phyloP scores from a whole-genome alignment of 2,888 invertebrate species.

The Harmothoe impar region DNA sequence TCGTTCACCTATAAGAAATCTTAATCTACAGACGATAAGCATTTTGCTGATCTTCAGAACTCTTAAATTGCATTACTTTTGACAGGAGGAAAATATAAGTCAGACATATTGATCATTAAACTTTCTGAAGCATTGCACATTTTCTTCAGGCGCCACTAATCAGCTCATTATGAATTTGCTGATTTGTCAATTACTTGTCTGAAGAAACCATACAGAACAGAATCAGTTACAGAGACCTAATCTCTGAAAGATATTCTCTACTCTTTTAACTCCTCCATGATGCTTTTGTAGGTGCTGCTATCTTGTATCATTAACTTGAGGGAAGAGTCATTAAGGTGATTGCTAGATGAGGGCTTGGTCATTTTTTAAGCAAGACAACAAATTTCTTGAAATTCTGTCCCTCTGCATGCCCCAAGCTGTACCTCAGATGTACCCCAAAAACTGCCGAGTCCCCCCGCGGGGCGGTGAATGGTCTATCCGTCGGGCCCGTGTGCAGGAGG shows the following conservation, averaged over 20 bases:
- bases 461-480: too few relatives aligned
- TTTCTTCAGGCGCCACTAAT: neutral
- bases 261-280: too few relatives aligned
- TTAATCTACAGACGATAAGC: neutral
- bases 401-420: too few relatives aligned
- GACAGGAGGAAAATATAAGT: neutral
- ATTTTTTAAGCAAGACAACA: too few relatives aligned
- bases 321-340: too few relatives aligned
- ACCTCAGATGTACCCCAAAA: too few relatives aligned
- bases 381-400: too few relatives aligned
- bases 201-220: neutral
- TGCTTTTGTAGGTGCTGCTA: neutral
- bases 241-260: neutral
- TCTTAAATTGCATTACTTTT: neutral
- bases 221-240: neutral
- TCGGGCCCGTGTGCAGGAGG: too few relatives aligned
- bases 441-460: too few relatives aligned
- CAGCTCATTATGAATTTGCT: neutral
- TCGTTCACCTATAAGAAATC: slow-evolving; percentile 3
- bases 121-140: neutral
- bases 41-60: too few relatives aligned
- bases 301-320: neutral
- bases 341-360: too few relatives aligned
- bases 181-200: neutral
- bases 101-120: neutral